Percentiles rank a stretch among this genome's conserved stretches.
Conservation (phyloP, 1,140 invertebrate genomes). For the Leptopilina clavipes region DNA sequence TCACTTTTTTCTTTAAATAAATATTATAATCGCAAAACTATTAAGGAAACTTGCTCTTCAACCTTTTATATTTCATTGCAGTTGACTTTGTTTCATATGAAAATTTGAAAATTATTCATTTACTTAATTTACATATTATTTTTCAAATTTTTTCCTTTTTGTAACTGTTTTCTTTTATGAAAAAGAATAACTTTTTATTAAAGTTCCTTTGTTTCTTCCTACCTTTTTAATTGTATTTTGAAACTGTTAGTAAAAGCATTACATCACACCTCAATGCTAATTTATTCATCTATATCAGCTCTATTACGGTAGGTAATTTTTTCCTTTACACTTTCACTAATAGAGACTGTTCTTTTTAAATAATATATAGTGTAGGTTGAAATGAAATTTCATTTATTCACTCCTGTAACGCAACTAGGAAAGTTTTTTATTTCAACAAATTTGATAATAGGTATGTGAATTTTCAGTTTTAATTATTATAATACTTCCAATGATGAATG, state of each 20-base stretch:
- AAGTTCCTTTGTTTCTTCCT: background rate
- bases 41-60: conserved; percentile 34
- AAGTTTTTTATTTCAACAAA: background rate
- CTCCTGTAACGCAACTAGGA: no score
- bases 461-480: background rate
- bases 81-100: background rate
- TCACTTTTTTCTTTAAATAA: background rate
- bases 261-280: background rate
- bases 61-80: background rate
- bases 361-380: no score
- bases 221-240: background rate
- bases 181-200: background rate
- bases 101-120: no score
- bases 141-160: background rate
- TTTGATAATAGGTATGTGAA: background rate
- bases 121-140: background rate
- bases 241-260: background rate
- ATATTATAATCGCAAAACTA: conserved; percentile 46
- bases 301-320: background rate
- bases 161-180: background rate
- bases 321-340: background rate
- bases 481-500: no score
- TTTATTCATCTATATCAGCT: conserved; percentile 1
- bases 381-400: no score
- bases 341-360: conserved; percentile 10